Conservation (phyloP, 2,888 invertebrate species). For the Microplitis deprimator region DNA sequence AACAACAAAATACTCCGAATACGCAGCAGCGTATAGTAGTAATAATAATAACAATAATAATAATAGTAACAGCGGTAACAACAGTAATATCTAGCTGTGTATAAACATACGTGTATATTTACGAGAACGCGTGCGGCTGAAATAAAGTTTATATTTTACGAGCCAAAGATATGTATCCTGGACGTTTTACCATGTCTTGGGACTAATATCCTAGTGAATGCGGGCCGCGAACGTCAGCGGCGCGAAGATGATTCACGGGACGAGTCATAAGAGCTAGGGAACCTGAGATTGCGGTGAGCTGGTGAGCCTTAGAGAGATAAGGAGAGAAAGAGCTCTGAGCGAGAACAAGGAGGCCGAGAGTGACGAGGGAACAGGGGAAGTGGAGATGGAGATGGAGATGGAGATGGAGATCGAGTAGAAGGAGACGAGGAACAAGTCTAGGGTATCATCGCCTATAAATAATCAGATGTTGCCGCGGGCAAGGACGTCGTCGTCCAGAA, state of each 20-base stretch:
- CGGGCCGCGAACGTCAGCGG: conserved; percentile 52
- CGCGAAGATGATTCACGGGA: conserved; percentile 59
- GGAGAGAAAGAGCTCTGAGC: conserved; percentile 34
- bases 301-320: conserved; percentile 37
- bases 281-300: conserved; percentile 40
- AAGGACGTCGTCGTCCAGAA: conserved; percentile 62
- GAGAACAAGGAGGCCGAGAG: conserved; percentile 32
- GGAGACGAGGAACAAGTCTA: conserved; percentile 52
- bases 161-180: conserved; percentile 37
- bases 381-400: too few species aligned
- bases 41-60: background rate
- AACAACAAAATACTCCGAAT: too few species aligned
- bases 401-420: conserved; percentile 24
- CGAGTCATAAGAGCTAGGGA: conserved; percentile 25
- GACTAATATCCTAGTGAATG: conserved; percentile 47
- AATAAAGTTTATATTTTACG: conserved; percentile 35
- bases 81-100: conserved; percentile 22
- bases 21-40: background rate
- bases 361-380: conserved; percentile 40
- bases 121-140: conserved; percentile 34
- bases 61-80: conserved; percentile 6
- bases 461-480: conserved; percentile 66
- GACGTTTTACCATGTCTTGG: conserved; percentile 27
- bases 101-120: conserved; percentile 23
- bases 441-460: conserved; percentile 71